Evolutionary conservation across 2,888 invertebrate genomes (phyloP).

Genomic region (Digitonthophagus gazella): DNA sequence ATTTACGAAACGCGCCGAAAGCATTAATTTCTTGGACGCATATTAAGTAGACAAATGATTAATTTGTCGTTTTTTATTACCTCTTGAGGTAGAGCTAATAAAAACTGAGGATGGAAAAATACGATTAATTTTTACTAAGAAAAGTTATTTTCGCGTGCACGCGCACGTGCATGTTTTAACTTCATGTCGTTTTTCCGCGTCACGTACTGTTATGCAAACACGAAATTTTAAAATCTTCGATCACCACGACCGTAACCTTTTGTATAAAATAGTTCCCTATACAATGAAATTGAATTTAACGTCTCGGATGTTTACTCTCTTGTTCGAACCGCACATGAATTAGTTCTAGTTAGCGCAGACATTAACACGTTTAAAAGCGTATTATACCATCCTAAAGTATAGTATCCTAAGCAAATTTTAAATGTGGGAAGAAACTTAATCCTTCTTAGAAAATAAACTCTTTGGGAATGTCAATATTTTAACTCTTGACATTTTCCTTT

Average conservation of each 20-base stretch:
- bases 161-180: neutral
- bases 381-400: no score
- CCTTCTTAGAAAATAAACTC: neutral
- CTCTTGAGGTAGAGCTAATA: no score
- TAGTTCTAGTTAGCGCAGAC: neutral
- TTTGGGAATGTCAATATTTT: neutral
- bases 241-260: neutral
- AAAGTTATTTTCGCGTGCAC: neutral
- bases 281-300: neutral
- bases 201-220: neutral
- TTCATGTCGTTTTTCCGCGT: neutral
- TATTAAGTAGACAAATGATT: neutral
- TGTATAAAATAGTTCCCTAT: neutral
- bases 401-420: neutral
- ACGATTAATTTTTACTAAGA: neutral
- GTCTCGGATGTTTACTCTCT: neutral
- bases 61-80: neutral
- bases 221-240: neutral
- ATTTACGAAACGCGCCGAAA: neutral
- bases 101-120: no score
- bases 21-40: neutral
- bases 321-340: neutral
- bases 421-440: neutral
- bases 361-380: neutral
- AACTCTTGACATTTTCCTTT: neutral